Percentiles rank a stretch among this genome's conserved stretches.
These are phyloP conservation scores for Crocidura indochinensis DNA, from an alignment of 2,797 vertebrate species.

Conservation along the genomic window DNA sequence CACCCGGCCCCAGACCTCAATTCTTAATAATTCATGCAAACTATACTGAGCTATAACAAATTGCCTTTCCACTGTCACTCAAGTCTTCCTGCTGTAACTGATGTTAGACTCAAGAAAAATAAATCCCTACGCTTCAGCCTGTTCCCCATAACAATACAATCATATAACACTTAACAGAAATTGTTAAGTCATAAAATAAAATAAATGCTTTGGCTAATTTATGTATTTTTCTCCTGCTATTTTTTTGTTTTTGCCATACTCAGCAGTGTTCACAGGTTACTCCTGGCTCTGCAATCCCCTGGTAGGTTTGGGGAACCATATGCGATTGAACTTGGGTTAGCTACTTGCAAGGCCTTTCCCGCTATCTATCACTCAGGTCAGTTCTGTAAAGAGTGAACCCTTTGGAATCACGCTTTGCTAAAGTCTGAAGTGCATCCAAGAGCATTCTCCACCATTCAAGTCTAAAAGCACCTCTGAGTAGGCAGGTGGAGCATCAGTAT, in stretches of 20 bases:
- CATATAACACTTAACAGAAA: neutral
- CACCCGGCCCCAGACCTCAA: no score
- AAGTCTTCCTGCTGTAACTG: slow-evolving; percentile 40
- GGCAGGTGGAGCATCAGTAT: slow-evolving; percentile 96
- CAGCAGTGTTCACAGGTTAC: no score
- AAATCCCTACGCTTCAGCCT: slow-evolving; percentile 46
- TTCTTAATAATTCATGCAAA: slow-evolving; percentile 33
- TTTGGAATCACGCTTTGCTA: neutral
- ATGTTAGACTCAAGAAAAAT: slow-evolving; percentile 15
- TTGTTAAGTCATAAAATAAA: neutral
- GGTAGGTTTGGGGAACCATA: no score
- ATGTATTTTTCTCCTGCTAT: neutral
- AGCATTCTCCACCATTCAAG: neutral
- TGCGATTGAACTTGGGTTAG: no score
- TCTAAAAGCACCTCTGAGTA: slow-evolving; percentile 94
- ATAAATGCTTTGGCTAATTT: neutral
- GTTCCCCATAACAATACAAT: slow-evolving; percentile 30
- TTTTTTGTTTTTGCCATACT: no score
- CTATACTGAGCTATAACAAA: slow-evolving; percentile 15
- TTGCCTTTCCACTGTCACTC: slow-evolving; percentile 39
- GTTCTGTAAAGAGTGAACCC: slow-evolving; percentile 5
- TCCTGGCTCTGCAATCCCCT: no score
- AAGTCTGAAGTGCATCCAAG: neutral
- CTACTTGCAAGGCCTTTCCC: no score
- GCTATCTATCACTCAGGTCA: no score